phyloP scores from a whole-genome alignment of 2,113 vertebrate species.

The Entomyzon cyanotis region DNA sequence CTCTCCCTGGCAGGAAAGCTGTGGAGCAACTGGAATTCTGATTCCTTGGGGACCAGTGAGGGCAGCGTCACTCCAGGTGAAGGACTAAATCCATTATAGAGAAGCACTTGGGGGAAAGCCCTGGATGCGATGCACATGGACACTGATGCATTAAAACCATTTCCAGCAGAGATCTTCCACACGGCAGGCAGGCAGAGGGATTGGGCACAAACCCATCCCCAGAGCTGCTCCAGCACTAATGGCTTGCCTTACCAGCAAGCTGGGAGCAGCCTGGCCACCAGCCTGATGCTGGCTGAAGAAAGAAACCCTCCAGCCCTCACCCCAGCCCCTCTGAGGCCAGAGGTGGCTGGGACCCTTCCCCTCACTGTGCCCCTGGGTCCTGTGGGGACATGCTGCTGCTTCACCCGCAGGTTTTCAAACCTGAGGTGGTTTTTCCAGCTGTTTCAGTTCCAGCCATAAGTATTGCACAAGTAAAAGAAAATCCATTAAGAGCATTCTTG shows the following conservation, averaged over 20 bases:
- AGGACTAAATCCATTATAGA: background rate
- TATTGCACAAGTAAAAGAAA: background rate
- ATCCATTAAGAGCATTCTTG: fast-evolving
- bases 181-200: background rate
- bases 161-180: background rate
- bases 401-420: fast-evolving
- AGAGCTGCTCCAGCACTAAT: background rate
- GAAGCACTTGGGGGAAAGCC: background rate
- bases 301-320: background rate
- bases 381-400: background rate
- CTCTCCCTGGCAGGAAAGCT: background rate
- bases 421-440: background rate
- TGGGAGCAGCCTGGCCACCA: background rate
- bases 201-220: background rate
- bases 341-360: background rate
- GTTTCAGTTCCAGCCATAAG: background rate
- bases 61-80: background rate
- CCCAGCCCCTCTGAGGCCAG: background rate
- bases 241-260: background rate
- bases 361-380: fast-evolving
- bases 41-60: background rate
- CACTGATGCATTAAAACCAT: background rate
- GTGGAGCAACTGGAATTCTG: background rate
- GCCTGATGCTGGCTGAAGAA: background rate
- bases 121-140: fast-evolving